Conservation (phyloP, 2,797 vertebrate genomes). For the Scyliorhinus canicula region DNA sequence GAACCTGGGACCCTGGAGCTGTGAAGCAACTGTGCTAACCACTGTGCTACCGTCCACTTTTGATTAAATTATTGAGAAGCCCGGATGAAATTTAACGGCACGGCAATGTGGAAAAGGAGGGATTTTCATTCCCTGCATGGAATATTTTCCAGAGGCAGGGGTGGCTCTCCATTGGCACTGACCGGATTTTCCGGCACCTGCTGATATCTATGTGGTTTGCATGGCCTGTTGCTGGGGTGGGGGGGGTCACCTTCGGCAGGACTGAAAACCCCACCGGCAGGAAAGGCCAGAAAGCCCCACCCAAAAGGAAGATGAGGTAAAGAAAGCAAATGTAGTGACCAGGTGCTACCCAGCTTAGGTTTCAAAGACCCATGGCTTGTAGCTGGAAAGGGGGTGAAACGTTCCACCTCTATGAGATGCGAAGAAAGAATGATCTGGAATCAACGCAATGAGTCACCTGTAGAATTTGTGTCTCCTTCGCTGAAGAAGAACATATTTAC, state of each 20-base stretch:
- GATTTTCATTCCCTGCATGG: no score
- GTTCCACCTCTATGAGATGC: background rate
- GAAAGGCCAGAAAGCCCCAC: no score
- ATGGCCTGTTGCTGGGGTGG: no score
- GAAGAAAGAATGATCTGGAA: background rate
- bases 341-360: background rate
- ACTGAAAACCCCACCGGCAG: no score
- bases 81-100: background rate
- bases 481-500: background rate
- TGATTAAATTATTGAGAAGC: background rate
- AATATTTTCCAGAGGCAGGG: no score
- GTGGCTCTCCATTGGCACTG: no score
- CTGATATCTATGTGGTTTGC: no score
- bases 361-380: background rate
- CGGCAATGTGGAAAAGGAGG: background rate
- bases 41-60: no score
- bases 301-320: background rate
- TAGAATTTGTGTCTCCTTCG: background rate
- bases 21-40: no score
- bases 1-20: no score
- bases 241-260: no score
- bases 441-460: background rate
- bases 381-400: background rate
- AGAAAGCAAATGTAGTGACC: background rate
- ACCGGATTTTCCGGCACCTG: no score